phyloP scores from a whole-genome alignment of 2,797 vertebrate genomes.

The Eleutherodactylus coqui region DNA sequence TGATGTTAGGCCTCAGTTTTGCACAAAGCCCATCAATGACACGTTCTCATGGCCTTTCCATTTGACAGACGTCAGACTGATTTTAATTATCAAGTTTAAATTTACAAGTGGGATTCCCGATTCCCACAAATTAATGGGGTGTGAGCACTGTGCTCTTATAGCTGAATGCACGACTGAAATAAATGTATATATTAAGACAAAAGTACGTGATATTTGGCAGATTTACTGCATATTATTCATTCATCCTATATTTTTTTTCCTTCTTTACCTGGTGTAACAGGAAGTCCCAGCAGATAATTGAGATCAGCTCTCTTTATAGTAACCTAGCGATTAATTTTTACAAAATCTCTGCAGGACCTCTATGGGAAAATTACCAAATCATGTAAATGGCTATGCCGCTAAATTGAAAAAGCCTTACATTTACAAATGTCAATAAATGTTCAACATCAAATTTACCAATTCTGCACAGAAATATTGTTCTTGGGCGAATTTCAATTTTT shows the following conservation, averaged over 20 bases:
- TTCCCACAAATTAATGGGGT: not conserved
- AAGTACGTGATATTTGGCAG: not conserved
- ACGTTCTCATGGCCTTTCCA: not conserved
- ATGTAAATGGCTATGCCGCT: not conserved
- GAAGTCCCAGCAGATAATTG: not conserved
- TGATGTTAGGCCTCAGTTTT: slow-evolving; percentile 13
- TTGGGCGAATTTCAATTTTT: not conserved
- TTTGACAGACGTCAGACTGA: slow-evolving; percentile 1
- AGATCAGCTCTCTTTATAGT: not conserved
- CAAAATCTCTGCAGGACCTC: not conserved
- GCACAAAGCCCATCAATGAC: not conserved
- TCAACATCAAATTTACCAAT: no score
- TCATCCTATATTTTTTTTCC: not conserved
- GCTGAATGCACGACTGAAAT: not conserved
- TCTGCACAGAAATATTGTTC: not conserved
- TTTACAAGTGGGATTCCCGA: not conserved
- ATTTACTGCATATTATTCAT: not conserved
- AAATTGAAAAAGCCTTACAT: not conserved
- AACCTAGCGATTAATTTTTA: not conserved
- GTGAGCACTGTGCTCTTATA: not conserved
- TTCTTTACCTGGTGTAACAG: not conserved
- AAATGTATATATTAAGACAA: not conserved
- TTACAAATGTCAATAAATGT: no score
- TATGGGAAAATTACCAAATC: no score
- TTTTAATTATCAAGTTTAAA: not conserved